Evolutionary conservation across 1,140 invertebrate species (phyloP).

Genomic region (Penaeus vannamei): DNA sequence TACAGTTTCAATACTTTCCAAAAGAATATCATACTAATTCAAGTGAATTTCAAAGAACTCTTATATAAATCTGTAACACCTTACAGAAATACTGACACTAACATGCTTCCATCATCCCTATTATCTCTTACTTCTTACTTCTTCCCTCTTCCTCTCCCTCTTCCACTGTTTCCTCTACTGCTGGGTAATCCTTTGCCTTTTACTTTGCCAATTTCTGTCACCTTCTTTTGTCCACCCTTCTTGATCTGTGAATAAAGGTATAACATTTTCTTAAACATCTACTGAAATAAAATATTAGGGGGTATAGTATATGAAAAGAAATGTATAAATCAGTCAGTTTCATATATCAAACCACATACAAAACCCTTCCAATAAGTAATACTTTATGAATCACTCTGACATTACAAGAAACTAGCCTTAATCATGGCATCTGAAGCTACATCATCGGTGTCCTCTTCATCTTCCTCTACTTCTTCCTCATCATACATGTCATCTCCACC

Average conservation of each 20-base stretch:
- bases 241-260: background rate
- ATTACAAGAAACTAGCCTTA: slow-evolving; percentile 20
- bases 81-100: background rate
- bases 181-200: background rate
- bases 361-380: too few relatives aligned
- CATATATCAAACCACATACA: too few relatives aligned
- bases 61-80: background rate
- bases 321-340: background rate
- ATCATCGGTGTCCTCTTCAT: slow-evolving; percentile 35
- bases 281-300: background rate
- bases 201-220: background rate
- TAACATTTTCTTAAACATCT: background rate
- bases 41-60: too few relatives aligned
- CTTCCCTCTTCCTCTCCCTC: slow-evolving; percentile 3
- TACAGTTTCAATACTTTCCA: too few relatives aligned
- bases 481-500: background rate
- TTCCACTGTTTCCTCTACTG: background rate
- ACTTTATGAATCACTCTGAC: too few relatives aligned
- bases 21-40: too few relatives aligned
- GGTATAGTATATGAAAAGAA: background rate
- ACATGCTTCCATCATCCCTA: background rate
- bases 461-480: slow-evolving; percentile 42
- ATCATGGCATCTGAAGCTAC: slow-evolving; percentile 46
- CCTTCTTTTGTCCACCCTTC: slow-evolving; percentile 12
- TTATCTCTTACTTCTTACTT: background rate